These are phyloP conservation scores for Leptinotarsa peninsularis DNA, from an alignment of 2,888 invertebrate species.

Conservation along the genomic window DNA sequence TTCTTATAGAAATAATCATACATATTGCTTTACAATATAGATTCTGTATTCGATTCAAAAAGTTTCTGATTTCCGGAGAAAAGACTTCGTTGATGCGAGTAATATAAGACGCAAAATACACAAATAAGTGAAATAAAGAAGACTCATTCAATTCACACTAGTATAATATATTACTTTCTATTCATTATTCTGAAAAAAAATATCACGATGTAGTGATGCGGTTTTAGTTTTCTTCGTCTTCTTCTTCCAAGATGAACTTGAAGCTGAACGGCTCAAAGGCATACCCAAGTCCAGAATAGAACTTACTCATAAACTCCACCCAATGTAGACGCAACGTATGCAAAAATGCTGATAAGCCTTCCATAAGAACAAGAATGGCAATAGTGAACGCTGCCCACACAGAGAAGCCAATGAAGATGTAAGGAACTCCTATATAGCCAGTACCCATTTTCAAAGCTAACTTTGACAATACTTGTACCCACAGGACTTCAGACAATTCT, in stretches of 20 bases:
- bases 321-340: slow-evolving; percentile 91
- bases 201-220: too few relatives aligned
- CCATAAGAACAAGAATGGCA: slow-evolving; percentile 88
- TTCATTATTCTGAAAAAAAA: background rate
- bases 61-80: too few relatives aligned
- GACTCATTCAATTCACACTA: background rate
- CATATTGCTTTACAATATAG: too few relatives aligned
- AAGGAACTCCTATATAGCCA: slow-evolving; percentile 65
- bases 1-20: too few relatives aligned
- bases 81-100: background rate
- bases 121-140: background rate
- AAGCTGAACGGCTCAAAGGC: slow-evolving; percentile 89
- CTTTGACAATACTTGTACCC: slow-evolving; percentile 56
- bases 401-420: slow-evolving; percentile 76
- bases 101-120: background rate
- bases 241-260: slow-evolving; percentile 76
- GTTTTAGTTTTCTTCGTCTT: slow-evolving; percentile 51
- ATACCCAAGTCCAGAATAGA: slow-evolving; percentile 86
- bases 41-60: too few relatives aligned
- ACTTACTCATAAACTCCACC: slow-evolving; percentile 88
- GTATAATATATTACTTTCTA: slow-evolving; percentile 5
- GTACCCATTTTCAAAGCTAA: slow-evolving; percentile 52
- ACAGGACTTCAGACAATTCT: slow-evolving; percentile 60
- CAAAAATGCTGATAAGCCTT: slow-evolving; percentile 90
- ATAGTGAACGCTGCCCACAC: slow-evolving; percentile 86